phyloP scores from a whole-genome alignment of 2,113 vertebrate genomes.

The Phylloscopus whistleri region DNA sequence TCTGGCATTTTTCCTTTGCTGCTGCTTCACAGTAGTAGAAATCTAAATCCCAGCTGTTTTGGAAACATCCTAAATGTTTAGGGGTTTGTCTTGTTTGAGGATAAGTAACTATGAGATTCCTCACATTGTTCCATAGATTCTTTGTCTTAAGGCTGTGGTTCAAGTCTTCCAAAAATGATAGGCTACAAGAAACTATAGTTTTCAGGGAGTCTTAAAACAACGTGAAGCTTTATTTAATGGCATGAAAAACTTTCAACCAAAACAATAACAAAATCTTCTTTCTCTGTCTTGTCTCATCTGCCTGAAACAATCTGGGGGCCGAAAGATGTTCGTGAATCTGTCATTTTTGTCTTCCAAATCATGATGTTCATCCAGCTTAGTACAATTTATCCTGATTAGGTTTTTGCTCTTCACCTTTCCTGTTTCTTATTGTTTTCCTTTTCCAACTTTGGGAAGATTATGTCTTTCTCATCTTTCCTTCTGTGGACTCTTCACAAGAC shows the following conservation, averaged over 20 bases:
- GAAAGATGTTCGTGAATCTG: background rate
- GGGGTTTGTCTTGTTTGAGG: background rate
- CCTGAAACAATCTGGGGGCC: background rate
- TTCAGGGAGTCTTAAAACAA: background rate
- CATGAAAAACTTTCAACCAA: background rate
- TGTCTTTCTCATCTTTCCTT: background rate
- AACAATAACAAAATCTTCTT: background rate
- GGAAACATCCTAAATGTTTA: background rate
- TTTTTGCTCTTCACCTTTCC: background rate
- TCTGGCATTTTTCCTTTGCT: background rate
- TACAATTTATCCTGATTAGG: background rate
- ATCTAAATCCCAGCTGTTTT: background rate
- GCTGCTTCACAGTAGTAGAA: background rate
- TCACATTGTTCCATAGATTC: background rate
- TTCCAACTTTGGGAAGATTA: background rate
- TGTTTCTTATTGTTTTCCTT: background rate
- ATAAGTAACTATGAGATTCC: background rate
- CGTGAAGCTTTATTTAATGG: background rate
- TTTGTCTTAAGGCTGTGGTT: background rate
- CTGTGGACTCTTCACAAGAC: background rate
- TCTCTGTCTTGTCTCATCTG: background rate
- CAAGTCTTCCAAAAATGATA: background rate
- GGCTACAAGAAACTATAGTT: background rate
- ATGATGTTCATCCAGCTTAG: background rate
- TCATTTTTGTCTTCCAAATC: background rate